Percentiles rank a stretch among this genome's conserved stretches.
phyloP scores from a whole-genome alignment of 2,113 vertebrate genomes.

The Pterophyllum scalare region DNA sequence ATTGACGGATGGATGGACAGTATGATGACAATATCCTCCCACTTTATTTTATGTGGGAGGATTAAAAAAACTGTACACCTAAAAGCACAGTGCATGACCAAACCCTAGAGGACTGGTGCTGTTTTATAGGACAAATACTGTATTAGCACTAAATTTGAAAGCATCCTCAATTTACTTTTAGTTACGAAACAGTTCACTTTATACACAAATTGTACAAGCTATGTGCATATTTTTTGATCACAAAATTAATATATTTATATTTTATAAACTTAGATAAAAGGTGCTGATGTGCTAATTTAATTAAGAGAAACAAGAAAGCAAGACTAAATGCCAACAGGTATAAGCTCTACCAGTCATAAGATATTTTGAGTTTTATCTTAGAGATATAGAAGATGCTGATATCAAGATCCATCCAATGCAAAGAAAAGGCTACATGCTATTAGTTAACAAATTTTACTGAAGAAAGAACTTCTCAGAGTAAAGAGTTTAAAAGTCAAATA shows the following conservation, averaged over 20 bases:
- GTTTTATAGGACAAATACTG: not conserved
- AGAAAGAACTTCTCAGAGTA: constrained; percentile 13
- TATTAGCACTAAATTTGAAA: not conserved
- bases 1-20: too few species aligned
- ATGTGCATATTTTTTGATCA: too few species aligned
- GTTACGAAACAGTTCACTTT: not conserved
- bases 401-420: not conserved
- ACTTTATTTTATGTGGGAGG: too few species aligned
- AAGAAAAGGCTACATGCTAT: not conserved
- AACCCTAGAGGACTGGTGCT: not conserved
- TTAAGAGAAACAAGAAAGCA: not conserved
- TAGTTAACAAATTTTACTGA: not conserved
- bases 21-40: too few species aligned
- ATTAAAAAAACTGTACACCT: not conserved
- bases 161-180: not conserved
- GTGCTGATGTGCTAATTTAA: not conserved
- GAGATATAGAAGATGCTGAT: not conserved
- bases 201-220: too few species aligned
- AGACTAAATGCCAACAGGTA: not conserved
- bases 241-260: not conserved
- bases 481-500: constrained; percentile 14
- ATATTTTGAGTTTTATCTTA: not conserved
- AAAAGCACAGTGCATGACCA: not conserved
- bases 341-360: not conserved
- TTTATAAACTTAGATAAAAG: not conserved